A percentile compares a stretch with the other conserved stretches of the same genome.
Conservation (phyloP, 2,113 vertebrate genomes). For the Scytalopus superciliaris region DNA sequence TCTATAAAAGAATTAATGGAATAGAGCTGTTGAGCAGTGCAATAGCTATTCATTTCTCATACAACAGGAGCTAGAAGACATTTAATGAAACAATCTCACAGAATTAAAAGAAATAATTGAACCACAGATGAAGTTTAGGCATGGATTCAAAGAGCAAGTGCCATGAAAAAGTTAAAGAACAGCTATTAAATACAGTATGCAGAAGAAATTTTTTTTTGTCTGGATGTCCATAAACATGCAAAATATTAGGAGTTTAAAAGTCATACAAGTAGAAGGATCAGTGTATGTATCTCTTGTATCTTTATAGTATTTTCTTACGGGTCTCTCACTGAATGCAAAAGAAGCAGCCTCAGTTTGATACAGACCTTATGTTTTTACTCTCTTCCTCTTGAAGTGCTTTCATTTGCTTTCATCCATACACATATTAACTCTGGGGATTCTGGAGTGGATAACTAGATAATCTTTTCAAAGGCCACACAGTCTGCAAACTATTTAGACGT, state of each 20-base stretch:
- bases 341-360: not conserved
- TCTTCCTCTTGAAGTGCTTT: not conserved
- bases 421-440: not conserved
- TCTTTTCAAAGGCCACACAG: not conserved
- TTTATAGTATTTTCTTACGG: not conserved
- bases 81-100: not conserved
- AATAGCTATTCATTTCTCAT: not conserved
- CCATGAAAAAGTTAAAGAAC: not conserved
- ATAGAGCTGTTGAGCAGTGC: not conserved
- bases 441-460: not conserved
- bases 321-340: not conserved
- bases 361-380: not conserved
- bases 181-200: not conserved
- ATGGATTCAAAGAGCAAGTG: not conserved
- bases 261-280: not conserved
- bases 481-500: not conserved
- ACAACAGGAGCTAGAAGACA: not conserved
- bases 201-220: not conserved
- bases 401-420: not conserved
- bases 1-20: not conserved
- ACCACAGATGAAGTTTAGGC: not conserved
- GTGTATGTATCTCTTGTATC: not conserved
- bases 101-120: not conserved
- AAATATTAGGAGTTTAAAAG: not conserved
- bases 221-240: not conserved